Conservation (phyloP, 2,113 vertebrate genomes). For the Meriones unguiculatus region DNA sequence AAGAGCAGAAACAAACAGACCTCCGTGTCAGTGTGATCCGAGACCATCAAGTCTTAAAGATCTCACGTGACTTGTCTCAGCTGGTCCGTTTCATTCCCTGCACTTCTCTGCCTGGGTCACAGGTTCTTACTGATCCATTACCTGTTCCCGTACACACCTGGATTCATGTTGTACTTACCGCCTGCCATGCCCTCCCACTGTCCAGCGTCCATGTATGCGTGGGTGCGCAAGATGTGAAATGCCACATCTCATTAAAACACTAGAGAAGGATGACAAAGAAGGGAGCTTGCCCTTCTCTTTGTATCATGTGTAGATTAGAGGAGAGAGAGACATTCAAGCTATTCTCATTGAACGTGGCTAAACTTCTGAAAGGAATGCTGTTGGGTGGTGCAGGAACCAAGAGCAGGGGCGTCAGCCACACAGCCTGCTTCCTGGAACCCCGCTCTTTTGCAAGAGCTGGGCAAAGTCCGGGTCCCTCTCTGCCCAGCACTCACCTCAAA, state of each 20-base stretch:
- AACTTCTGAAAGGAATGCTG: not conserved
- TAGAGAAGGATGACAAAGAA: not conserved
- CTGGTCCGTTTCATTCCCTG: not conserved
- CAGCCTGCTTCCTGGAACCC: not conserved
- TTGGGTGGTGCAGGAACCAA: not conserved
- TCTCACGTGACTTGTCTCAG: not conserved
- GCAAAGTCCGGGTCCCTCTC: not conserved
- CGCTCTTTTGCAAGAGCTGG: not conserved
- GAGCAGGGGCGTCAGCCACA: not conserved
- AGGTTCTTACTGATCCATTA: not conserved
- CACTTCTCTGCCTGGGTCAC: not conserved
- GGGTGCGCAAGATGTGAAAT: not conserved
- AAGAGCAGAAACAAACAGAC: not conserved
- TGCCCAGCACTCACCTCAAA: not conserved
- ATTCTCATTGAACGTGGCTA: not conserved
- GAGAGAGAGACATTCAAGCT: not conserved
- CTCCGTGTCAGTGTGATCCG: not conserved
- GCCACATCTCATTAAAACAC: not conserved
- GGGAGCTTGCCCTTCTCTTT: not conserved
- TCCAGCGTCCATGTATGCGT: too few species aligned
- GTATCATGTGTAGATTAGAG: not conserved
- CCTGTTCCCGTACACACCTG: not conserved
- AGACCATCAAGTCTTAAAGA: not conserved
- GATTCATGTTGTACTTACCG: not conserved
- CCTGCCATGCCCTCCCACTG: not conserved